These are phyloP conservation scores for Lophura nycthemera DNA, from an alignment of 2,113 vertebrate genomes.

Conservation along the genomic window DNA sequence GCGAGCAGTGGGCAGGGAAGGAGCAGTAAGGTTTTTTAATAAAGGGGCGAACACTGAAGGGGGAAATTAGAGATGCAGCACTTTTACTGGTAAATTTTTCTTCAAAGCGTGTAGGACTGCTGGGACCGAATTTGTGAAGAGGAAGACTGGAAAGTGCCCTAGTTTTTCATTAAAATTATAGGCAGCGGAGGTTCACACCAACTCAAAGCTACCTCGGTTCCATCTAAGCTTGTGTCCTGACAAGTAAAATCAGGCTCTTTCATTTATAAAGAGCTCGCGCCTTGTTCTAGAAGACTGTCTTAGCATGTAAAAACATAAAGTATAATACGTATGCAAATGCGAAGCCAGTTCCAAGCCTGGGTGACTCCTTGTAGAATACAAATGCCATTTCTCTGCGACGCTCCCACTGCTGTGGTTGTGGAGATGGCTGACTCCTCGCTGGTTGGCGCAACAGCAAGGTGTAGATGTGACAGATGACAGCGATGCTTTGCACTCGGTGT, in stretches of 20 bases:
- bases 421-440: background rate
- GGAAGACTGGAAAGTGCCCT: background rate
- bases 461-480: background rate
- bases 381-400: background rate
- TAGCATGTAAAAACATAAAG: background rate
- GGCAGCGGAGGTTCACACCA: conserved; percentile 1
- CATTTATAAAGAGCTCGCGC: background rate
- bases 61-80: background rate
- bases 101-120: background rate
- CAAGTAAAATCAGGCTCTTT: conserved; percentile 33
- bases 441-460: background rate
- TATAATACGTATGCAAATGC: conserved; percentile 1
- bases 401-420: background rate
- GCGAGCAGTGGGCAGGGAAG: conserved; percentile 21
- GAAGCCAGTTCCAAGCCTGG: background rate
- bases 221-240: background rate
- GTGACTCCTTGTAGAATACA: background rate
- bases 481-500: rapidly evolving
- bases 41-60: background rate
- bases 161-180: background rate
- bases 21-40: background rate
- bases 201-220: background rate
- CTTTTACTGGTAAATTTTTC: background rate
- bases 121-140: background rate
- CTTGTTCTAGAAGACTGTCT: background rate